Evolutionary conservation across 2,113 vertebrate species (phyloP).

Genomic region (Falcunculus frontatus): DNA sequence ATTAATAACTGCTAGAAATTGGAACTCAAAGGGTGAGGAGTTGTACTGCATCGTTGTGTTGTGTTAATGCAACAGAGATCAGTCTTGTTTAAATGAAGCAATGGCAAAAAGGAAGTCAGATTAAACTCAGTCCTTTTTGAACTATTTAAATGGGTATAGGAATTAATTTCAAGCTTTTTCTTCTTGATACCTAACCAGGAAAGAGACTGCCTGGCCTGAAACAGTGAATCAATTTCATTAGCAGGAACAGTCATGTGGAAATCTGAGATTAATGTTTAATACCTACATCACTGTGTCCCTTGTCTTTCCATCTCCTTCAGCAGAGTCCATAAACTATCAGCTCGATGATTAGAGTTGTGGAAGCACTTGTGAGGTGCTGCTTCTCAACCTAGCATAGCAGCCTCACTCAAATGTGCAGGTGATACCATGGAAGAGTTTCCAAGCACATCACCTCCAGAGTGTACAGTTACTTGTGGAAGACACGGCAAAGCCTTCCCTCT

Average conservation of each 20-base stretch:
- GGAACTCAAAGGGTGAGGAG: not conserved
- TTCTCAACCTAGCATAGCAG: not conserved
- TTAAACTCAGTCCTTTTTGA: not conserved
- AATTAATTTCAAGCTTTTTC: constrained; percentile 8
- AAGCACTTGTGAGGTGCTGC: not conserved
- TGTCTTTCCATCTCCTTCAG: not conserved
- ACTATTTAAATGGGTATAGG: not conserved
- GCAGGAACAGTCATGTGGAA: not conserved
- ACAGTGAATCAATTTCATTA: not conserved
- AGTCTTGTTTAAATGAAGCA: not conserved
- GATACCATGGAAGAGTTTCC: not conserved
- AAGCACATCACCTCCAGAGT: not conserved
- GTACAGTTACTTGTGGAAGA: not conserved
- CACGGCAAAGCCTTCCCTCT: not conserved
- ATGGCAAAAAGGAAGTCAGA: not conserved
- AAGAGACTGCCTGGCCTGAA: not conserved
- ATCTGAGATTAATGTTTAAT: constrained; percentile 12
- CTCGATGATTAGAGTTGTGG: not conserved
- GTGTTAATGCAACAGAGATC: not conserved
- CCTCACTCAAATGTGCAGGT: not conserved
- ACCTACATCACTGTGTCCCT: not conserved
- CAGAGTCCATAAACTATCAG: not conserved
- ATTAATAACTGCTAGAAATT: not conserved
- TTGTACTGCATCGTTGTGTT: not conserved
- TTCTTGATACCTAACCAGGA: not conserved